phyloP scores from a whole-genome alignment of 2,888 invertebrate genomes.

The Petrolisthes manimaculis region DNA sequence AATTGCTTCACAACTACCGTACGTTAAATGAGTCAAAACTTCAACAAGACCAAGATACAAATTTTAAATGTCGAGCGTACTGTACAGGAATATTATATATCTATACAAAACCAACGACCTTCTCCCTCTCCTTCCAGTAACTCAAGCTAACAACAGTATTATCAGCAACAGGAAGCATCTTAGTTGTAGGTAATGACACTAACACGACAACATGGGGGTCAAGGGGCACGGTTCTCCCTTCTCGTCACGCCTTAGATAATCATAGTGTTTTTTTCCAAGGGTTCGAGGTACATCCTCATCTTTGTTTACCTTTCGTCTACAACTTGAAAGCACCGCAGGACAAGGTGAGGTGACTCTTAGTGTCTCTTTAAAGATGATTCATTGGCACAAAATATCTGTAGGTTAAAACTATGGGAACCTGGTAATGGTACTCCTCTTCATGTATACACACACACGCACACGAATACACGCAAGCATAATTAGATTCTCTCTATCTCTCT shows the following conservation, averaged over 20 bases:
- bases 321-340: neutral
- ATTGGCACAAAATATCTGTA: too few relatives aligned
- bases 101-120: neutral
- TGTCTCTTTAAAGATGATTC: too few relatives aligned
- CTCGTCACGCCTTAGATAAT: constrained; percentile 17
- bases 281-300: neutral
- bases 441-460: neutral
- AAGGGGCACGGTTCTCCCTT: neutral
- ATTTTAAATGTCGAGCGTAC: neutral
- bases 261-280: neutral
- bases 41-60: too few relatives aligned
- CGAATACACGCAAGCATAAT: constrained; percentile 3
- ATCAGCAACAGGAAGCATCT: constrained; percentile 22
- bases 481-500: neutral
- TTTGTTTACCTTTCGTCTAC: constrained; percentile 18
- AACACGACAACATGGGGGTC: neutral
- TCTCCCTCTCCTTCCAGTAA: too few relatives aligned
- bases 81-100: neutral
- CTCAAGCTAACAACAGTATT: neutral
- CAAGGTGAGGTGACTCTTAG: too few relatives aligned
- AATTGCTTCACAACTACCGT: neutral
- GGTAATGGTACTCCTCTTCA: neutral
- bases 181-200: neutral
- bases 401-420: neutral
- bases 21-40: neutral